Base-by-base conservation (phyloP, 2,888 invertebrate species). In the Corbicula japonica region DNA sequence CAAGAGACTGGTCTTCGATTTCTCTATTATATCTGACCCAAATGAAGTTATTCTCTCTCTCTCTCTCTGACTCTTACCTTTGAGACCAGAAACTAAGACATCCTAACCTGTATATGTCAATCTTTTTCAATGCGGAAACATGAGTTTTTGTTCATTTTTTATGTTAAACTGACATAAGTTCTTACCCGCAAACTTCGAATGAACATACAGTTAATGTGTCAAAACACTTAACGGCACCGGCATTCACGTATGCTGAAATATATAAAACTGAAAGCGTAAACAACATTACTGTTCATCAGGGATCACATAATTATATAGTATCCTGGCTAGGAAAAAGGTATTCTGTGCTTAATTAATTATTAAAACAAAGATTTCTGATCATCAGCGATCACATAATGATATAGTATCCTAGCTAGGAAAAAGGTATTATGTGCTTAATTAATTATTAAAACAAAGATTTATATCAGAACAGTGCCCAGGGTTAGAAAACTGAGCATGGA, bases 101-200 rank as follows among this genome's bases (percentile, higher is more conserved):
- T n/a, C n/a, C n/a, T n/a, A n/a, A n/a, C n/a, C n/a, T n/a, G n/a
- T n/a, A n/a, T n/a, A n/a, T n/a, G n/a, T n/a, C n/a, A n/a, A n/a
- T n/a, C n/a, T n/a, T n/a, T n/a, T n/a, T n/a, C n/a, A n/a, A n/a
- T n/a, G n/a, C n/a, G n/a, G n/a, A n/a, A n/a, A n/a, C n/a, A n/a
- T n/a, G n/a, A n/a, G n/a, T n/a, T n/a, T n/a, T n/a, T n/a, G n/a
- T n/a, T n/a, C n/a, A n/a, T n/a, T n/a, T n/a, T n/a, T n/a, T n/a
- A n/a, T 21, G 26, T 48, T 48, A 4, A 28, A 54, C 12, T 12
- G 5, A n/a, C 21, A 32, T n/a, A 52, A 3, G 26, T 38, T 75
- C 82, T 61, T 79, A 83, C 86, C 84, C 84, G 50, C 86, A 86
- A 1, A 84, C 28, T 46, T 41, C 63, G 6, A 68, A 63, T 0